Conservation (phyloP, 2,113 vertebrate species). For the Syngnathus typhle region DNA sequence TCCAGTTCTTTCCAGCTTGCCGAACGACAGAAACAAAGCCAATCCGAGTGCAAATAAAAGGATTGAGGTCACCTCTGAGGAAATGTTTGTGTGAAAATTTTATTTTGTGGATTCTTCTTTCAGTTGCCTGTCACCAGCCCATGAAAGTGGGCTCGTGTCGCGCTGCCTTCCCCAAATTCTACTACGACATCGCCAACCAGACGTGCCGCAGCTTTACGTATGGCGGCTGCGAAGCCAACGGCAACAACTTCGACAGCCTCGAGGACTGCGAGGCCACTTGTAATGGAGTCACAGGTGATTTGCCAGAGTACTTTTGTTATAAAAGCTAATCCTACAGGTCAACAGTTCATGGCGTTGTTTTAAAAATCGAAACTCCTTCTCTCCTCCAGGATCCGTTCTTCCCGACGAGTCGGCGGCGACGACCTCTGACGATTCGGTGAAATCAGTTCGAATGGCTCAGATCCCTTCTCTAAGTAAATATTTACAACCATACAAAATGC, state of each 20-base stretch:
- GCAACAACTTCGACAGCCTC: constrained; percentile 65
- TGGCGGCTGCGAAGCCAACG: constrained; percentile 74
- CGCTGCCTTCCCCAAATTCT: constrained; percentile 67
- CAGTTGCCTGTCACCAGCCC: constrained; percentile 59
- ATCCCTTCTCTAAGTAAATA: not conserved
- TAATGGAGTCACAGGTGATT: constrained; percentile 49
- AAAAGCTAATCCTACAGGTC: too few species aligned
- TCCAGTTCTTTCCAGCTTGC: not conserved
- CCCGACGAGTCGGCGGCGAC: constrained; percentile 10
- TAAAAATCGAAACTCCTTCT: not conserved
- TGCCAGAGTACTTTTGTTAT: too few species aligned
- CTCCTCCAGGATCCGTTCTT: constrained; percentile 28
- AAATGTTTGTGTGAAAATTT: not conserved
- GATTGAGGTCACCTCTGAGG: not conserved
- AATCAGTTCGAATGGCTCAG: constrained; percentile 20
- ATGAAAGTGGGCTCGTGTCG: constrained; percentile 58
- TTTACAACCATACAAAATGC: not conserved
- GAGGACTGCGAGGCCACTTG: constrained; percentile 67
- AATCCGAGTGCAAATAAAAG: not conserved
- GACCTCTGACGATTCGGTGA: not conserved
- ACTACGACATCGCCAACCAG: constrained; percentile 60
- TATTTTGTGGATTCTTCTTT: not conserved
- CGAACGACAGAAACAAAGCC: not conserved
- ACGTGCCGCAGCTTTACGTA: constrained; percentile 70
- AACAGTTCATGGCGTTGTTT: not conserved